phyloP scores from a whole-genome alignment of 2,797 vertebrate genomes.

The Catostomus latipinnis region DNA sequence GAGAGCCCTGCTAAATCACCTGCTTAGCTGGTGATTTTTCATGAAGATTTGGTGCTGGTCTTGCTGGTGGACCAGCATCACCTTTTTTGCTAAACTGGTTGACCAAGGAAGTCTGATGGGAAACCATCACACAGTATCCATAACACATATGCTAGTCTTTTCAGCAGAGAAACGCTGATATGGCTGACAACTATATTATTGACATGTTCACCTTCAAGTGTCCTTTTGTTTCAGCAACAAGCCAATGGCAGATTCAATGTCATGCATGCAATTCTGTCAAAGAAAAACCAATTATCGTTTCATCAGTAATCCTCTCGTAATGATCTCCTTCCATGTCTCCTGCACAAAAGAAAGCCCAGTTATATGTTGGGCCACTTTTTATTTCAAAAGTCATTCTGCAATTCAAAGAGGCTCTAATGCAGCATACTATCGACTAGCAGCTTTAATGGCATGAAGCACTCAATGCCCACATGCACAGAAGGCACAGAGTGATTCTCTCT shows the following conservation, averaged over 20 bases:
- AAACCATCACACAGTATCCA: no score
- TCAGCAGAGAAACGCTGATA: no score
- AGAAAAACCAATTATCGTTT: constrained; percentile 10
- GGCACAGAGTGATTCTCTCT: constrained; percentile 26
- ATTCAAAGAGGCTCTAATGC: constrained; percentile 49
- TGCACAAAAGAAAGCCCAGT: neutral
- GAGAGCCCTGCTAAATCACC: no score
- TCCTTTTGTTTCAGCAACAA: constrained; percentile 26
- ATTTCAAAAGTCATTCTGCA: constrained; percentile 33
- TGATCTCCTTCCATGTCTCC: constrained; percentile 18
- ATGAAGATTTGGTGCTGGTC: no score
- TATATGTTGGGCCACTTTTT: neutral
- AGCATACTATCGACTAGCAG: constrained; percentile 55
- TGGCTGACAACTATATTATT: neutral
- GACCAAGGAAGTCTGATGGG: no score
- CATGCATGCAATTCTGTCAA: neutral
- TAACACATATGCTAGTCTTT: no score
- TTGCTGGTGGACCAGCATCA: no score
- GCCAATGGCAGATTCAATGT: constrained; percentile 18
- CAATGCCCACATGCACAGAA: constrained; percentile 31
- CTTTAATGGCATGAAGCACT: constrained; percentile 54
- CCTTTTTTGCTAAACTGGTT: no score
- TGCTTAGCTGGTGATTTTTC: no score
- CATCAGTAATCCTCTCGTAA: neutral
- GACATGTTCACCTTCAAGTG: constrained; percentile 3